Conservation (phyloP, 2,888 invertebrate species). For the Amblyjoppa proteus region DNA sequence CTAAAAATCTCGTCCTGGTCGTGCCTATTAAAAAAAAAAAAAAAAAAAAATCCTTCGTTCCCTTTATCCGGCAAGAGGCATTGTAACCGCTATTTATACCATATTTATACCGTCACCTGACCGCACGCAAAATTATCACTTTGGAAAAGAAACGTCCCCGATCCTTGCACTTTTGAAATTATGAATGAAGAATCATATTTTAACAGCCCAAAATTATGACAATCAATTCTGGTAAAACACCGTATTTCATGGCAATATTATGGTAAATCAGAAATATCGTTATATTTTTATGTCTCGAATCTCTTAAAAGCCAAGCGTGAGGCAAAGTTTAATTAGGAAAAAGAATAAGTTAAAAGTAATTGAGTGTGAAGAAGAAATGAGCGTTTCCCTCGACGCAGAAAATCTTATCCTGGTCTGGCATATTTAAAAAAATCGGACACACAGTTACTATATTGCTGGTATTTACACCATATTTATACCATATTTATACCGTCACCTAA, state of each 20-base stretch:
- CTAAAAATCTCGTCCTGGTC: slow-evolving; percentile 41
- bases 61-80: neutral
- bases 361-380: neutral
- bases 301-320: neutral
- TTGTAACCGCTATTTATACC: neutral
- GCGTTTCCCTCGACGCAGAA: slow-evolving; percentile 43
- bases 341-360: slow-evolving; percentile 52
- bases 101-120: too few species aligned
- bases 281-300: neutral
- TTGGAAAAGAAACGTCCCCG: neutral
- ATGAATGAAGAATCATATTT: too few species aligned
- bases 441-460: neutral
- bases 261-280: too few species aligned
- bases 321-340: slow-evolving; percentile 82
- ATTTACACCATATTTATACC: too few species aligned
- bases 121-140: too few species aligned
- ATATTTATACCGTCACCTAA: neutral
- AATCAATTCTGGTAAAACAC: neutral
- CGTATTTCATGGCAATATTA: neutral
- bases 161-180: too few species aligned
- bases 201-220: slow-evolving; percentile 19
- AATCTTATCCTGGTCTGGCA: slow-evolving; percentile 24
- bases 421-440: neutral
- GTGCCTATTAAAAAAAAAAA: neutral
- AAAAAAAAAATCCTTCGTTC: neutral